Percentiles rank a stretch among this genome's conserved stretches.
Conservation (phyloP, 2,797 vertebrate species). For the Sus cebifrons region DNA sequence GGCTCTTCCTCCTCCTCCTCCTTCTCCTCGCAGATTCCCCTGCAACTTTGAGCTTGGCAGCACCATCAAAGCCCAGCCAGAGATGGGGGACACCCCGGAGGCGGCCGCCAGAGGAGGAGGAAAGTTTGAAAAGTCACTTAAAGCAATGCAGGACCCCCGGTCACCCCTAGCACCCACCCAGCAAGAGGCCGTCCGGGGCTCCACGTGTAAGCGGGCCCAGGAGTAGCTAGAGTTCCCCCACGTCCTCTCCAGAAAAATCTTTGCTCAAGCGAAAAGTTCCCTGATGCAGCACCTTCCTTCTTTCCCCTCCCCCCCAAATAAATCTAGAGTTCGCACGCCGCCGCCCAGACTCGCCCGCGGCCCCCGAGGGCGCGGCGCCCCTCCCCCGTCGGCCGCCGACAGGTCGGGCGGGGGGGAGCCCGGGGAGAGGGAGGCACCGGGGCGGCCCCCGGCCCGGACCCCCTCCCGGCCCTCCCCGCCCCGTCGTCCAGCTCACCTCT, state of each 20-base stretch:
- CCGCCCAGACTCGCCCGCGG: slow-evolving; percentile 8
- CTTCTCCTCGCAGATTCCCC: slow-evolving; percentile 36
- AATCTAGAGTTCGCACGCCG: slow-evolving; percentile 15
- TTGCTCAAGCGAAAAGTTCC: slow-evolving; percentile 81
- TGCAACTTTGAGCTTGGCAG: slow-evolving; percentile 78
- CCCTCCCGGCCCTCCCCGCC: slow-evolving; percentile 29
- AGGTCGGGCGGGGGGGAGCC: not conserved
- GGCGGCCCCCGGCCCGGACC: slow-evolving; percentile 42
- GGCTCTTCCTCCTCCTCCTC: not conserved
- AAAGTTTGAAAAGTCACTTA: slow-evolving; percentile 86
- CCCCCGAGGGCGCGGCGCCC: slow-evolving; percentile 74
- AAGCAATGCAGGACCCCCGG: slow-evolving; percentile 33
- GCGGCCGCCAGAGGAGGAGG: slow-evolving; percentile 60
- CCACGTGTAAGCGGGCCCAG: slow-evolving; percentile 64
- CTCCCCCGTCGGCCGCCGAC: slow-evolving; percentile 66
- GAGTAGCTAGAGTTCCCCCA: slow-evolving; percentile 24
- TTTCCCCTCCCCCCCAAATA: not conserved
- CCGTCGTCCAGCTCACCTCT: slow-evolving; percentile 92
- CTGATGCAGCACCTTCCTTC: not conserved
- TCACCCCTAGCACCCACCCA: not conserved
- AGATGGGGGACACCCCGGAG: slow-evolving; percentile 65
- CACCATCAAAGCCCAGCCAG: slow-evolving; percentile 52
- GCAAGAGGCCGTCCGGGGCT: not conserved
- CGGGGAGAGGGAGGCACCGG: not conserved
- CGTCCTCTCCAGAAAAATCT: not conserved